Base-by-base conservation (phyloP, 2,888 invertebrate species). In the Dinocampus coccinellae region DNA sequence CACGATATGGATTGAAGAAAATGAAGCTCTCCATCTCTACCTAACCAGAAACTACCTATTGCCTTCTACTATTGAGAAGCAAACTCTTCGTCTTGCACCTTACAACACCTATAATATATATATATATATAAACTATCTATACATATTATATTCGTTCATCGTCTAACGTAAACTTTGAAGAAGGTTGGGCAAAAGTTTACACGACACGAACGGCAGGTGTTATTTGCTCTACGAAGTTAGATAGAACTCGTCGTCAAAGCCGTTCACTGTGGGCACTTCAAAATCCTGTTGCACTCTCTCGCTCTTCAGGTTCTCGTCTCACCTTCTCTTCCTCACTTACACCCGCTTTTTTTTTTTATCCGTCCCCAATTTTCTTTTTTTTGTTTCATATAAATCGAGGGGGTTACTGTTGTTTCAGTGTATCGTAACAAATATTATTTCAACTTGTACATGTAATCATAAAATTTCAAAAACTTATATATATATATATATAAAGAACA, bases 211-310 rank as follows among this genome's bases (percentile, higher is more conserved):
- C 68, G 72, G 70, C 73, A 75, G 72, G 73, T 75, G 75, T 73
- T 73, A 73, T 73, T 73, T 75, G 73, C 73, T 73, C 75, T 34
- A 69, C 63, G 71, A 75, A 73, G 75, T 75, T 73, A 72, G 73
- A 72, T 72, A 71, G 69, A 75, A 72, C 68, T 75, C 47, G 57
- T 24, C 64, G 61, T 73, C 60, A 52, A 70, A 72, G 60, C 68
- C 58, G 22, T 22, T 29, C 24, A 55, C 55, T 55, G n/a, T 24
- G 26, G 47, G 47, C 52, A 24, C 26, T 29, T 63, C 29, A 26
- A 63, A 63, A 29, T 52, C 63, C 47, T 63, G n/a, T n/a, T n/a
- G n/a, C n/a, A n/a, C n/a, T n/a, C n/a, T n/a, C n/a, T n/a, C n/a
- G n/a, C n/a, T n/a, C n/a, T n/a, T n/a, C n/a, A n/a, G n/a, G n/a